Evolutionary conservation across 2,113 vertebrate species (phyloP), one percentile per base, ranked within the genome.

Genomic region (Gymnorhina tibicen): DNA sequence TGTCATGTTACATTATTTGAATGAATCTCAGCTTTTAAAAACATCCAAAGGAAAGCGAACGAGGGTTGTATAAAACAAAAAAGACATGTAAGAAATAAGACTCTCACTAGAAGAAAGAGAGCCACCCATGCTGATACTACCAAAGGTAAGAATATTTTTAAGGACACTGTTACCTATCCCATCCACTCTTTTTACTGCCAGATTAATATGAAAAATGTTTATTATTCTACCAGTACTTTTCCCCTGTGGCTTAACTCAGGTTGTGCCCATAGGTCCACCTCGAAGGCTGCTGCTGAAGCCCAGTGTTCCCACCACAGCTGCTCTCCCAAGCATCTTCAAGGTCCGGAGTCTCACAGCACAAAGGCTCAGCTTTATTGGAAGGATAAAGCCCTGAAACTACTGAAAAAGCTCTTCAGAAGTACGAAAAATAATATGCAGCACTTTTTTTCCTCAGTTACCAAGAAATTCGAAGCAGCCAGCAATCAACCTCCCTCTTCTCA

Each of bases 1-100:
- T 75, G 87, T 87, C 88, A 85, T 12, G 46, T 91, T 93, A 91
- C 86, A 44, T 95, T 70, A 93, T 67, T 74, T 67, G 94, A 96
- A 91, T 55, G 79, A 77, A 83, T 42, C 83, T 85, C 83, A 88
- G 81, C 63, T 95, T 91, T 55, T 80, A 66, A 91, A 94, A 91
- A 78, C 68, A 77, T 63, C 27, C 33, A 46, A 85, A 70, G 80
- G 67, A 93, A 96, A 81, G 56, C 0, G 0, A 77, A 53, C 9
- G 52, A 91, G 33, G 14, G 27, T 11, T 50, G 37, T 10, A 30
- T 33, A n/a, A 49, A 52, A 52, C 16, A 49, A 47, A 33, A 63
- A 60, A 24, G 53, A 72, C 15, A 4, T 56, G 18, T 16, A 62
- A 73, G 75, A 76, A 96, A 33, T 46, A 75, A 33, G 50, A 84